Conservation (phyloP, 37 sponge, comb jelly and placozoan genomes). For the Geodia barretti region DNA sequence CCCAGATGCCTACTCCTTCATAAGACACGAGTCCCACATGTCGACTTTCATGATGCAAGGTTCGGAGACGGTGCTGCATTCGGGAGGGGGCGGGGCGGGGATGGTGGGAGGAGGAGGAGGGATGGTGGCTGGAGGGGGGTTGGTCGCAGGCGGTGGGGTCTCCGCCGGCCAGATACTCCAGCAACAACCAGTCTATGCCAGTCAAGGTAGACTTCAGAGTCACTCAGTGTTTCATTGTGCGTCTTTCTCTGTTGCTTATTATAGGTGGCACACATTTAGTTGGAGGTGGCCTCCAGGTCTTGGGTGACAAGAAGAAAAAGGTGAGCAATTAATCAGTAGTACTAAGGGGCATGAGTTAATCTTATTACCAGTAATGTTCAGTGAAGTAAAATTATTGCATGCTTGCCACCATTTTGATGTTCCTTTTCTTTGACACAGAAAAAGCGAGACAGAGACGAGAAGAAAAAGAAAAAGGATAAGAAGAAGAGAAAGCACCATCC, state of each 20-base stretch:
- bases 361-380: too few relatives aligned
- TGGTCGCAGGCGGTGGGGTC: background rate
- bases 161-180: background rate
- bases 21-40: conserved; percentile 17
- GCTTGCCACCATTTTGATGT: too few relatives aligned
- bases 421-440: conserved; percentile 32
- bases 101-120: too few relatives aligned
- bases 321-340: too few relatives aligned
- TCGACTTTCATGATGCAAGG: background rate
- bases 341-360: too few relatives aligned
- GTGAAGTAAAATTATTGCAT: too few relatives aligned
- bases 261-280: too few relatives aligned
- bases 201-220: background rate
- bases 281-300: too few relatives aligned
- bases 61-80: background rate
- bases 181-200: background rate
- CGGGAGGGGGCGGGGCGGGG: too few relatives aligned
- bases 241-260: too few relatives aligned
- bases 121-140: too few relatives aligned
- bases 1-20: conserved; percentile 47
- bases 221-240: too few relatives aligned
- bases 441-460: conserved; percentile 57
- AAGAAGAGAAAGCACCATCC: conserved; percentile 68
- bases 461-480: conserved; percentile 53
- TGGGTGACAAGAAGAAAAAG: conserved; percentile 31